Conservation (phyloP, 2,888 invertebrate species). For the Podabrus alpinus region DNA sequence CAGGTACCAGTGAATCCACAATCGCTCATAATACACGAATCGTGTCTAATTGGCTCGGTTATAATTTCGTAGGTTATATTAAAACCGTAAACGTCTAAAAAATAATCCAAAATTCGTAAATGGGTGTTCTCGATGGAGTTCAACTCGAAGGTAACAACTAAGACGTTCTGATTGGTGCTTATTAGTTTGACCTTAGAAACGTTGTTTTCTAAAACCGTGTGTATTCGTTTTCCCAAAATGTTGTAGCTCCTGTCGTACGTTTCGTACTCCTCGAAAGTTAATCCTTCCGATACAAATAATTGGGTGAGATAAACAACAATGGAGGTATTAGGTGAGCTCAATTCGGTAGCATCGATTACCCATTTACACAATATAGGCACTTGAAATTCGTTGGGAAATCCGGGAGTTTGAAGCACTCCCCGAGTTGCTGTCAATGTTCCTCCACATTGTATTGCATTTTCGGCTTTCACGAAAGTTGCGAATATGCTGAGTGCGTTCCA, state of each 20-base stretch:
- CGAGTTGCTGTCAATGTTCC: constrained; percentile 66
- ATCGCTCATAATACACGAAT: constrained; percentile 76
- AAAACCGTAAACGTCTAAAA: constrained; percentile 87
- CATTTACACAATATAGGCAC: constrained; percentile 83
- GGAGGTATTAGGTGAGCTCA: constrained; percentile 61
- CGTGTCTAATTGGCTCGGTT: constrained; percentile 58
- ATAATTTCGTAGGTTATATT: constrained; percentile 89
- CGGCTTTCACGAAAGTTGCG: neutral
- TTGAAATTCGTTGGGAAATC: constrained; percentile 79
- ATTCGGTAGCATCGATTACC: constrained; percentile 76
- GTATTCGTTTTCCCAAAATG: constrained; percentile 54
- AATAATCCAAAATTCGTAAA: constrained; percentile 76
- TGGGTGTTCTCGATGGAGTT: constrained; percentile 76
- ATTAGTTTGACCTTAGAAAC: constrained; percentile 68
- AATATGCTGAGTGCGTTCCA: neutral
- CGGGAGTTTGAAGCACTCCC: constrained; percentile 80
- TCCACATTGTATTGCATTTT: constrained; percentile 61
- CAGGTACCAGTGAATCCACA: constrained; percentile 89
- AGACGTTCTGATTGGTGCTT: constrained; percentile 70
- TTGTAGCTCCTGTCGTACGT: constrained; percentile 62
- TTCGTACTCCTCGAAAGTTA: constrained; percentile 76
- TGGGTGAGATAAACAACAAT: constrained; percentile 89
- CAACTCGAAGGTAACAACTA: constrained; percentile 78
- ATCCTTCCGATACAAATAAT: constrained; percentile 79
- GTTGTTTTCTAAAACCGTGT: constrained; percentile 71